Evolutionary conservation across 2,113 vertebrate species (phyloP).

Genomic region (Trochalopteron elliotii): DNA sequence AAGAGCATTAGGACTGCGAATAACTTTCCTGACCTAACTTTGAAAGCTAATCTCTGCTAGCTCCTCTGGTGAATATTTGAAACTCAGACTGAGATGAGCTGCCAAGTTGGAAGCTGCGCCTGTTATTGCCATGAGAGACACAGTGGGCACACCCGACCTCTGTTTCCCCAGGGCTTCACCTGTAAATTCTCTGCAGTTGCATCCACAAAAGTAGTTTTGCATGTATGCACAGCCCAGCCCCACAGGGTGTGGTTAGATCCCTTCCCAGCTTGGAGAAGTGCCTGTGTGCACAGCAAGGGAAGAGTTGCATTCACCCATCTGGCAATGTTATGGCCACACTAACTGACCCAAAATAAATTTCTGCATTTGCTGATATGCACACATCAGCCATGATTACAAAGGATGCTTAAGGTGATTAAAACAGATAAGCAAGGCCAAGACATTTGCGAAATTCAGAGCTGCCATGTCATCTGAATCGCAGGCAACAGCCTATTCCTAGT

Average conservation of each 20-base stretch:
- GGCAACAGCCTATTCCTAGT: background rate
- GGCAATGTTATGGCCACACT: background rate
- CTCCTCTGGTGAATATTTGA: background rate
- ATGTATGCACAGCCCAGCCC: background rate
- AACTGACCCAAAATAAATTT: background rate
- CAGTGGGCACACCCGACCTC: background rate
- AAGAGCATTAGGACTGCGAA: background rate
- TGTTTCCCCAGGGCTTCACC: background rate
- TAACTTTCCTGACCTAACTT: background rate
- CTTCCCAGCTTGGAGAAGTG: background rate
- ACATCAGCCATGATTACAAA: background rate
- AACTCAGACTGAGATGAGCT: background rate
- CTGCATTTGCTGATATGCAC: background rate
- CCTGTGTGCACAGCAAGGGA: background rate
- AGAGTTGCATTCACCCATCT: background rate
- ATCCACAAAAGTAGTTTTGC: constrained; percentile 13
- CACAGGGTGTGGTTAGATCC: background rate
- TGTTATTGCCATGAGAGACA: background rate
- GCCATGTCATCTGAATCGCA: background rate
- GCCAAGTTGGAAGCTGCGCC: constrained; percentile 13
- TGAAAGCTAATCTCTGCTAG: background rate
- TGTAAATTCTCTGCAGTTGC: background rate
- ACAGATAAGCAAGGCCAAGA: background rate
- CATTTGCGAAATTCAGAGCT: background rate
- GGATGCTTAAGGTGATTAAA: background rate